These are phyloP conservation scores for Darevskia mixta DNA, from an alignment of 2,797 vertebrate species.

Conservation along the genomic window DNA sequence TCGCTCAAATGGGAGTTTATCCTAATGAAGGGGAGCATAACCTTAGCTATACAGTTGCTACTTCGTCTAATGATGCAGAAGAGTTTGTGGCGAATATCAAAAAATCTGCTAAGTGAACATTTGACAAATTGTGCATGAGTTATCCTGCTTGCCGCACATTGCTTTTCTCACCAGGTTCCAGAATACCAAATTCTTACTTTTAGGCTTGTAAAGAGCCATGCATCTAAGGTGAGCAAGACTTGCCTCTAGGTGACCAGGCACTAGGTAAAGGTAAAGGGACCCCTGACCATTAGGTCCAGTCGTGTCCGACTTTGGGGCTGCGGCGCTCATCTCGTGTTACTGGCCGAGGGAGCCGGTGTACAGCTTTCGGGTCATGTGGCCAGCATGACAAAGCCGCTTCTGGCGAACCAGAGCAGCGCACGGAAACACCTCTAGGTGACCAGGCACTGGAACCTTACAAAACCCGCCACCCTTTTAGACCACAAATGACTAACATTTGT, in stretches of 20 bases:
- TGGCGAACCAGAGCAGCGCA: too few relatives aligned
- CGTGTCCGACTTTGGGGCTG: too few relatives aligned
- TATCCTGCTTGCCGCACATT: background rate
- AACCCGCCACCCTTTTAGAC: too few relatives aligned
- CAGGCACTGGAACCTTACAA: background rate
- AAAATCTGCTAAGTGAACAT: background rate
- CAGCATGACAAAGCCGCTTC: too few relatives aligned
- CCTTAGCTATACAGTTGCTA: background rate
- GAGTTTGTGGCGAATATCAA: background rate
- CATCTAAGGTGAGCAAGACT: background rate
- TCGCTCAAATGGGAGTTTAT: background rate
- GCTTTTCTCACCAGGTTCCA: background rate
- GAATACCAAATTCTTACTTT: background rate
- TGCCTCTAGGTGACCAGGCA: background rate
- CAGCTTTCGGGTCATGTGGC: too few relatives aligned
- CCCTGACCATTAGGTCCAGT: too few relatives aligned
- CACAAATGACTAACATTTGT: background rate
- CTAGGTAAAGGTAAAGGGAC: too few relatives aligned
- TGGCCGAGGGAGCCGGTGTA: too few relatives aligned
- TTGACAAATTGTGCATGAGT: background rate
- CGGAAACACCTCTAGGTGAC: too few relatives aligned
- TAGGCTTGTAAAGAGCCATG: background rate
- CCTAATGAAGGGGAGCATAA: background rate
- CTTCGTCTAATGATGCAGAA: background rate
- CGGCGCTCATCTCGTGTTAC: too few relatives aligned